Conservation (phyloP, 2,888 invertebrate species). For the Phengaris arion region DNA sequence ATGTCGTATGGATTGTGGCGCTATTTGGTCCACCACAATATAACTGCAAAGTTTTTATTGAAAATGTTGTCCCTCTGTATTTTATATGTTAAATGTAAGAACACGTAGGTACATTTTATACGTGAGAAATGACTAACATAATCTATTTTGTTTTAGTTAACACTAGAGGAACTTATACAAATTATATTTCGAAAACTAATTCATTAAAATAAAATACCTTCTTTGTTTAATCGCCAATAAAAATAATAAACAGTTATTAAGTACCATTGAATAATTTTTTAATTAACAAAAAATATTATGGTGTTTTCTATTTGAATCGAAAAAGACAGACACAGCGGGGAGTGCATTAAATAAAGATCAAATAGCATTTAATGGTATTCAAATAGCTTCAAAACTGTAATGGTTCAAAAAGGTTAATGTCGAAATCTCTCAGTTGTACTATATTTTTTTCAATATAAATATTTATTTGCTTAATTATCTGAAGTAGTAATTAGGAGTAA, state of each 20-base stretch:
- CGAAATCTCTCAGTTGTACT: slow-evolving; percentile 10
- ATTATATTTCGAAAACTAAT: neutral
- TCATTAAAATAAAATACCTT: neutral
- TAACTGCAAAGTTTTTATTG: no score
- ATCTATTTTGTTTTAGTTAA: neutral
- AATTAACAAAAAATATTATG: slow-evolving; percentile 11
- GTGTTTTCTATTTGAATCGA: slow-evolving; percentile 3
- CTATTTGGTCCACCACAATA: no score
- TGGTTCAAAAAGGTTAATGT: neutral
- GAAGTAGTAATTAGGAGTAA: neutral
- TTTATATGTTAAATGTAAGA: no score
- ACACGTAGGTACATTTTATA: no score
- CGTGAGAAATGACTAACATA: neutral
- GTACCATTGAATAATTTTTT: neutral
- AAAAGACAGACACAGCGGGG: neutral
- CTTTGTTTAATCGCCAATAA: neutral
- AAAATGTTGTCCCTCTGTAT: no score
- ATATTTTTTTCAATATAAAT: neutral
- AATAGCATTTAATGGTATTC: slow-evolving; percentile 19
- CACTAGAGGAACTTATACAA: neutral
- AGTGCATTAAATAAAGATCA: slow-evolving; percentile 12
- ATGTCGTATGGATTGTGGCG: no score
- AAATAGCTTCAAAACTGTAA: neutral
- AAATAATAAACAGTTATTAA: slow-evolving; percentile 2
- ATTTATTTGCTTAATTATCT: neutral